Evolutionary conservation across 2,797 vertebrate genomes (phyloP).

Genomic region (Pangasius mekongensis): DNA sequence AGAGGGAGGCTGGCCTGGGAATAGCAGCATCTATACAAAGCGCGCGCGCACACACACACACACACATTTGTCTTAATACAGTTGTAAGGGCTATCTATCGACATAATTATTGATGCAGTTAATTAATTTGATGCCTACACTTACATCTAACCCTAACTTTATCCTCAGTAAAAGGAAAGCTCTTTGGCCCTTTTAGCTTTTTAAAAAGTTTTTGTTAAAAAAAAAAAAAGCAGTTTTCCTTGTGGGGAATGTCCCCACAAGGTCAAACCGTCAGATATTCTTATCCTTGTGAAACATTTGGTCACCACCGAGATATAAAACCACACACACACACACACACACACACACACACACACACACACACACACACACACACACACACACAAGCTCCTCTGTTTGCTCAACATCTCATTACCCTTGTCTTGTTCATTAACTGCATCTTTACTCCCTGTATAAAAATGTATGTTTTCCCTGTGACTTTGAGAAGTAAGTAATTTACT

Average conservation of each 20-base stretch:
- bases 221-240: not conserved
- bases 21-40: conserved; percentile 84
- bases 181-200: not conserved
- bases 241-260: not conserved
- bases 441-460: not conserved
- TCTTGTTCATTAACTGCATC: conserved; percentile 15
- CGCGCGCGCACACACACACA: not conserved
- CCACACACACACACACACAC: not conserved
- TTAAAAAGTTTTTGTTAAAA: not conserved
- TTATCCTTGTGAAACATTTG: not conserved
- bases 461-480: not conserved
- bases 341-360: not conserved
- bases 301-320: not conserved
- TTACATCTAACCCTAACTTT: not conserved
- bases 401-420: conserved; percentile 1
- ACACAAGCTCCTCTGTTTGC: not conserved
- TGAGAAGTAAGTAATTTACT: conserved; percentile 12
- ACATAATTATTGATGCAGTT: not conserved
- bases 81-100: not conserved
- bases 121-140: not conserved
- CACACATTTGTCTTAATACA: not conserved
- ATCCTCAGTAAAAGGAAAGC: not conserved
- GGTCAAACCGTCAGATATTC: not conserved
- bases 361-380: not conserved
- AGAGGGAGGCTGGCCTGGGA: conserved; percentile 85